Conservation (phyloP, 1,140 invertebrate genomes). For the Apis florea region DNA sequence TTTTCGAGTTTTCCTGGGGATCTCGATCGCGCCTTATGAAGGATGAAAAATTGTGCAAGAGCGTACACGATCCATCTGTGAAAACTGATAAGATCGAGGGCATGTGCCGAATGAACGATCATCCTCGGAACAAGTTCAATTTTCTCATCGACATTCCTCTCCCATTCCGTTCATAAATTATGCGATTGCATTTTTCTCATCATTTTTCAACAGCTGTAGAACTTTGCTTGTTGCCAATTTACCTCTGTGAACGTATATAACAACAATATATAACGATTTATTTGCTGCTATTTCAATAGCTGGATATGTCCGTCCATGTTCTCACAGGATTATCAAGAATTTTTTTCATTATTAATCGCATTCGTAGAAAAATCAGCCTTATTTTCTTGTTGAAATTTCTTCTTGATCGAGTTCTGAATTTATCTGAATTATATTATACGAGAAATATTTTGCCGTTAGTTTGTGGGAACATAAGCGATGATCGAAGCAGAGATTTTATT, state of each 20-base stretch:
- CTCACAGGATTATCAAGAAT: neutral
- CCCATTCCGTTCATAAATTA: neutral
- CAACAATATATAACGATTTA: neutral
- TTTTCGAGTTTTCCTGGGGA: slow-evolving; percentile 32
- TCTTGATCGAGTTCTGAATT: neutral
- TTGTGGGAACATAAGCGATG: neutral
- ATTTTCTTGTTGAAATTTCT: too few species aligned
- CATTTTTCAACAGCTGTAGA: too few species aligned
- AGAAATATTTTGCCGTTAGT: neutral
- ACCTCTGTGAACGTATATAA: neutral
- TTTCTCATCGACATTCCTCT: neutral
- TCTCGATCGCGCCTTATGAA: slow-evolving; percentile 56
- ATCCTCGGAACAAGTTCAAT: slow-evolving; percentile 31
- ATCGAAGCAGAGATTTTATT: neutral
- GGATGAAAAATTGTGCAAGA: slow-evolving; percentile 39
- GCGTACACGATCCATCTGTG: slow-evolving; percentile 27
- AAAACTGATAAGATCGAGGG: slow-evolving; percentile 36
- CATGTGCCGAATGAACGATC: slow-evolving; percentile 12
- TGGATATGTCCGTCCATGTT: slow-evolving; percentile 30
- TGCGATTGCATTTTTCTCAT: neutral
- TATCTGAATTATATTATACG: too few species aligned
- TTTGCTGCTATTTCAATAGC: slow-evolving; percentile 27
- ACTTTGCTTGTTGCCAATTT: too few species aligned
- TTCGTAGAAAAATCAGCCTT: neutral
- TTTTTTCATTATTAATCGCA: neutral